Evolutionary conservation across 2,113 vertebrate species (phyloP).

Genomic region (Bambusicola thoracicus): DNA sequence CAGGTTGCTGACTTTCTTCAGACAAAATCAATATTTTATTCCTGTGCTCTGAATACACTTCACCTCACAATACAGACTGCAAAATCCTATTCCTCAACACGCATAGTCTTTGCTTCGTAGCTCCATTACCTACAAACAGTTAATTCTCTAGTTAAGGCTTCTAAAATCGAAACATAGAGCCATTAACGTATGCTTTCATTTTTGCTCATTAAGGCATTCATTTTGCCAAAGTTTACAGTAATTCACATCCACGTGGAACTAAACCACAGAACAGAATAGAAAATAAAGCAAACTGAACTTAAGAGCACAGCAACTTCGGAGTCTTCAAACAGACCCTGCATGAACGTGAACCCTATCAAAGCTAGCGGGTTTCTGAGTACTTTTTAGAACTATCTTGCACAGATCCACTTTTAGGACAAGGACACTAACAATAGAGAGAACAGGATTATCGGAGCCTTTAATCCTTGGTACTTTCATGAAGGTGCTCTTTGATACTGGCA

Average conservation of each 20-base stretch:
- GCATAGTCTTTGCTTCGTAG: constrained; percentile 2
- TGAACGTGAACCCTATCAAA: background rate
- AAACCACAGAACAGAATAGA: background rate
- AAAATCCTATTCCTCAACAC: constrained; percentile 13
- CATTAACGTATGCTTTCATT: background rate
- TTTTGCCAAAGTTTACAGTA: background rate
- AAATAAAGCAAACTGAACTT: background rate
- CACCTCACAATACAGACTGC: background rate
- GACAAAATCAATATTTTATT: constrained; percentile 85
- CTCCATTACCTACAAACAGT: background rate
- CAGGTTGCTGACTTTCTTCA: constrained; percentile 78
- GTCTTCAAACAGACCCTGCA: background rate
- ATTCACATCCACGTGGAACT: background rate
- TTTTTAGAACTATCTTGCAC: background rate
- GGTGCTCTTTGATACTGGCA: background rate
- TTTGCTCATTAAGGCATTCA: background rate
- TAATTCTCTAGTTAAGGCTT: constrained; percentile 1
- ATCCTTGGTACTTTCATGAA: background rate
- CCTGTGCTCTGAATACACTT: constrained; percentile 80
- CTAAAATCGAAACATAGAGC: background rate
- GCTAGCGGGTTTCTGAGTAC: background rate
- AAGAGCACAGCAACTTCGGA: background rate
- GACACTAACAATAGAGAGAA: constrained; percentile 25
- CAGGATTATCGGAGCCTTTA: constrained; percentile 34
- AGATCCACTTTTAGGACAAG: constrained; percentile 24